phyloP scores from a whole-genome alignment of 2,888 invertebrate genomes.

The Clostera curtula region DNA sequence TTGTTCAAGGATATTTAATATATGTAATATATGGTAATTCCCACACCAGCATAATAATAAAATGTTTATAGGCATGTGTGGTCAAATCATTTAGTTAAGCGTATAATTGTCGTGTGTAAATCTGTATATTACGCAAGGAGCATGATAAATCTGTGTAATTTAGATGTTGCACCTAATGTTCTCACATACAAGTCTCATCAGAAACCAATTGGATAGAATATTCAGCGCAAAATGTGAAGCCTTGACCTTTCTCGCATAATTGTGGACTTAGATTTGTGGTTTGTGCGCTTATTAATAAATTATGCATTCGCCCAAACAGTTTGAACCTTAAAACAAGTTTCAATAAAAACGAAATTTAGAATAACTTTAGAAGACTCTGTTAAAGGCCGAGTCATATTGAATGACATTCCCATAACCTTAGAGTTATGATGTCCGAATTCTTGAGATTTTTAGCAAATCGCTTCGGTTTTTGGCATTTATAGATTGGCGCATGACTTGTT shows the following conservation, averaged over 20 bases:
- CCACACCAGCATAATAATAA: too few species aligned
- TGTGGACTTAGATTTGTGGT: conserved; percentile 40
- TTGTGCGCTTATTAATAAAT: conserved; percentile 43
- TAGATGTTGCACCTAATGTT: conserved; percentile 17
- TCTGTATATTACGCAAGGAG: conserved; percentile 5
- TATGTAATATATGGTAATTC: too few species aligned
- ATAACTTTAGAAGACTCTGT: conserved; percentile 41
- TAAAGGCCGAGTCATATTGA: conserved; percentile 46
- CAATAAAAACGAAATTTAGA: conserved; percentile 34
- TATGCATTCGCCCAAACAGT: conserved; percentile 18
- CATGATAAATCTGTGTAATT: conserved; percentile 7
- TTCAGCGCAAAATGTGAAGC: conserved; percentile 50
- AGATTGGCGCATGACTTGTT: too few species aligned
- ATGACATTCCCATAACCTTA: conserved; percentile 60
- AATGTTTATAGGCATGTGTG: background rate
- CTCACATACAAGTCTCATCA: conserved; percentile 47
- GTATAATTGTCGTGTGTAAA: background rate
- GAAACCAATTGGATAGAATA: conserved; percentile 57
- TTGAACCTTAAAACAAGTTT: conserved; percentile 31
- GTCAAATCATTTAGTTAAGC: background rate
- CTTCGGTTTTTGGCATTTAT: too few species aligned
- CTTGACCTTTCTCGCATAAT: conserved; percentile 59
- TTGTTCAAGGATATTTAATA: too few species aligned
- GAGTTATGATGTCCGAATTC: conserved; percentile 15
- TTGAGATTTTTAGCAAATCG: background rate